phyloP scores from a whole-genome alignment of 2,113 vertebrate species.

The Dissostichus mawsoni region DNA sequence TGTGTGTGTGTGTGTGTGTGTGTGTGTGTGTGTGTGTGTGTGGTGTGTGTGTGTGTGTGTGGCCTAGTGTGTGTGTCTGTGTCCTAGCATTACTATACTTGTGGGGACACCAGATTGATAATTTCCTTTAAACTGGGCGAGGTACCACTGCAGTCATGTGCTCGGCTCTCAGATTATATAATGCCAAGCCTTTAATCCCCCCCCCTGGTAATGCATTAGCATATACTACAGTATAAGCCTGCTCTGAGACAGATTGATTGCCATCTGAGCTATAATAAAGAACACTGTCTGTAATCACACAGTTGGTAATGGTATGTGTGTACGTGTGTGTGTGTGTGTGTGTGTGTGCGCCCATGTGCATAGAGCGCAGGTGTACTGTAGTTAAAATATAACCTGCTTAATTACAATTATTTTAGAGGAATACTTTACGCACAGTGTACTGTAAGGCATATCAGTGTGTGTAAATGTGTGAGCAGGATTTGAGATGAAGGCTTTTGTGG shows the following conservation, averaged over 20 bases:
- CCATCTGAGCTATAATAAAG: slow-evolving; percentile 10
- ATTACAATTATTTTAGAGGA: background rate
- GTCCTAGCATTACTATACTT: too few relatives aligned
- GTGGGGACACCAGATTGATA: background rate
- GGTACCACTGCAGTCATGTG: background rate
- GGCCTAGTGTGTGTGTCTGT: too few relatives aligned
- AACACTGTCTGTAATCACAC: background rate
- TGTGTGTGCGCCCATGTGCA: background rate
- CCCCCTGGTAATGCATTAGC: slow-evolving; percentile 20
- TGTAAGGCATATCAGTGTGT: too few relatives aligned
- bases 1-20: too few relatives aligned
- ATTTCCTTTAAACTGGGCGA: slow-evolving; percentile 5
- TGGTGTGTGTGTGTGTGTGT: too few relatives aligned
- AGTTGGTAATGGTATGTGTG: background rate
- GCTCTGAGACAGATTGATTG: slow-evolving; percentile 10
- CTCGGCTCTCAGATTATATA: slow-evolving; percentile 22
- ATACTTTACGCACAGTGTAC: background rate
- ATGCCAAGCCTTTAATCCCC: slow-evolving; percentile 22
- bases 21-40: too few relatives aligned
- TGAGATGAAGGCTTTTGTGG: too few relatives aligned
- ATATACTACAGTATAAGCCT: slow-evolving; percentile 10
- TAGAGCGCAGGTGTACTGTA: background rate
- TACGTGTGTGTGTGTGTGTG: background rate
- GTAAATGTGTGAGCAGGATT: background rate
- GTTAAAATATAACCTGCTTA: background rate